Conservation (phyloP, 1,140 invertebrate genomes). For the Lucilia cuprina region DNA sequence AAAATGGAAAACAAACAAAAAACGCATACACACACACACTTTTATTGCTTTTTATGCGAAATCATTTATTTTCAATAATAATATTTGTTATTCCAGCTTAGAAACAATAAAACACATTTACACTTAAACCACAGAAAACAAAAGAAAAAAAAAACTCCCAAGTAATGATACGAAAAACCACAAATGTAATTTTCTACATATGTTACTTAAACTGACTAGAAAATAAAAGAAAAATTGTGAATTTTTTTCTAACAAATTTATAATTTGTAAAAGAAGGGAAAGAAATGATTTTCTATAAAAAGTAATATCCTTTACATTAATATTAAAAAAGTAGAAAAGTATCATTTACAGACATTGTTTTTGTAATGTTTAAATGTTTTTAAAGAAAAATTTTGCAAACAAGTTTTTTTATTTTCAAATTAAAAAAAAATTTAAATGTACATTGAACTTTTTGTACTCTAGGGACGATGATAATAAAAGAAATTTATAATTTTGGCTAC, state of each 20-base stretch:
- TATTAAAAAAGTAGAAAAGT: not conserved
- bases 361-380: not conserved
- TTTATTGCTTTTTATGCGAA: slow-evolving; percentile 14
- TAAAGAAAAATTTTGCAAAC: not conserved
- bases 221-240: not conserved
- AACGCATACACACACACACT: not conserved
- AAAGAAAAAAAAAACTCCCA: too few relatives aligned
- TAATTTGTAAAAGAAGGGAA: not conserved
- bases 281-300: not conserved
- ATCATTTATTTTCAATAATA: slow-evolving; percentile 15
- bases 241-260: too few relatives aligned
- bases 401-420: not conserved
- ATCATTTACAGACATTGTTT: not conserved
- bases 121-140: not conserved
- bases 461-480: not conserved
- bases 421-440: not conserved
- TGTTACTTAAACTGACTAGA: not conserved
- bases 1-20: not conserved
- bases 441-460: not conserved
- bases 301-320: not conserved
- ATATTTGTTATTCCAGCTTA: not conserved
- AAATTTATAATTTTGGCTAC: too few relatives aligned
- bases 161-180: not conserved
- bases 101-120: not conserved
- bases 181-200: not conserved